phyloP scores from a whole-genome alignment of 2,797 vertebrate species.

The Xyrichtys novacula region DNA sequence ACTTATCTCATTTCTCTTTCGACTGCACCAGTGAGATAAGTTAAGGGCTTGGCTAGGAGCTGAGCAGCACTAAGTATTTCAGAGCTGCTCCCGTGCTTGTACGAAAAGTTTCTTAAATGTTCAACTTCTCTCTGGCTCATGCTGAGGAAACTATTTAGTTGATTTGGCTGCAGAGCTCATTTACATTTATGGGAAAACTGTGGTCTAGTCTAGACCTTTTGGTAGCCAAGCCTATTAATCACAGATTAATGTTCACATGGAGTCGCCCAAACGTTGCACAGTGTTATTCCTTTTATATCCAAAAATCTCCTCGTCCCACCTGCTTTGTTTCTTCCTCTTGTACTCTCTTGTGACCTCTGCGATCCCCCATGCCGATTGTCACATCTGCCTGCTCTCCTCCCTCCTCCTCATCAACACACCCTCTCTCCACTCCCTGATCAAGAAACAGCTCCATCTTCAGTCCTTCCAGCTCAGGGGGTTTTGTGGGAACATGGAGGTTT shows the following conservation, averaged over 20 bases:
- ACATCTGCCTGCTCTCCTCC: neutral
- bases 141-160: neutral
- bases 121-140: conserved; percentile 2
- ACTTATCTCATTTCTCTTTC: neutral
- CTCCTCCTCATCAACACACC: neutral
- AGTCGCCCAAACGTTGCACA: conserved; percentile 5
- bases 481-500: conserved; percentile 34
- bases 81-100: neutral
- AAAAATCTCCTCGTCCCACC: neutral
- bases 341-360: conserved; percentile 9
- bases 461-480: conserved; percentile 36
- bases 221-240: neutral
- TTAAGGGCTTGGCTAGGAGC: no score
- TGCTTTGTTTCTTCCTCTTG: neutral
- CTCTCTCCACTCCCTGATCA: conserved; percentile 12
- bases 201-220: conserved; percentile 2
- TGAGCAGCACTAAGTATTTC: no score
- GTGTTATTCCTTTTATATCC: neutral
- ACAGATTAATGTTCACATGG: conserved; percentile 9
- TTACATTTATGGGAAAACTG: neutral
- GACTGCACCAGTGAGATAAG: no score
- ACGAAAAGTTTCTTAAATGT: neutral
- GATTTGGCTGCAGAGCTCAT: conserved; percentile 2
- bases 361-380: neutral
- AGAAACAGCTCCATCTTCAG: conserved; percentile 31